Conservation (phyloP, 2,797 vertebrate genomes). For the Melanotaenia maccullochi region DNA sequence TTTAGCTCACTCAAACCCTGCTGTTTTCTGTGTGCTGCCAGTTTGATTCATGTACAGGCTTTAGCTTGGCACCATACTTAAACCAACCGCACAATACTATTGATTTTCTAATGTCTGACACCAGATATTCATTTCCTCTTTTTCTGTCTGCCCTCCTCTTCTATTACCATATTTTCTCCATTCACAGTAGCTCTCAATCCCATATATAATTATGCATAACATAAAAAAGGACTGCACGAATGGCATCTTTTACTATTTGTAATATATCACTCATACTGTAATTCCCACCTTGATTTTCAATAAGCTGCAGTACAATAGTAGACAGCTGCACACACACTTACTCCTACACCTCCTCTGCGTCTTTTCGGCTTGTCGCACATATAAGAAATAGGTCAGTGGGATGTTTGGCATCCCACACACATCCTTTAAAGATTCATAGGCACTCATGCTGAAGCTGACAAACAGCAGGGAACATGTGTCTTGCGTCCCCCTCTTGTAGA, state of each 20-base stretch:
- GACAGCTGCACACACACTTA: constrained; percentile 22
- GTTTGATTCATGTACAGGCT: constrained; percentile 34
- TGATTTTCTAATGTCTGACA: constrained; percentile 48
- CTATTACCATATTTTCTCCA: constrained; percentile 36
- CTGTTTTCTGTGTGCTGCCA: constrained; percentile 20
- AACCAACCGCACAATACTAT: constrained; percentile 29
- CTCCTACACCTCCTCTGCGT: constrained; percentile 36
- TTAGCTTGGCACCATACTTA: constrained; percentile 22
- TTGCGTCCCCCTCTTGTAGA: constrained; percentile 41
- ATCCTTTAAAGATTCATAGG: constrained; percentile 25
- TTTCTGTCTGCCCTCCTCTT: constrained; percentile 25
- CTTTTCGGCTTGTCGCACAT: constrained; percentile 32
- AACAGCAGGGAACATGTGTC: constrained; percentile 54
- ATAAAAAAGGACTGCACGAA: constrained; percentile 8
- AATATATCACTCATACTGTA: constrained; percentile 24
- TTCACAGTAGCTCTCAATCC: constrained; percentile 11
- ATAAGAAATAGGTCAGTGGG: constrained; percentile 69
- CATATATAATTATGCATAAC: constrained; percentile 24
- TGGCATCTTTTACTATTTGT: constrained; percentile 29
- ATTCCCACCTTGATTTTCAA: constrained; percentile 16
- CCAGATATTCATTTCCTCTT: constrained; percentile 42
- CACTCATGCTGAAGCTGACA: constrained; percentile 36
- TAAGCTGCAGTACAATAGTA: constrained; percentile 17
- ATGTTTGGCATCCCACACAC: constrained; percentile 56
- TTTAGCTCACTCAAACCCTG: constrained; percentile 16